Base-by-base conservation (phyloP, 1,140 invertebrate species). In the Drosophila repletoides region DNA sequence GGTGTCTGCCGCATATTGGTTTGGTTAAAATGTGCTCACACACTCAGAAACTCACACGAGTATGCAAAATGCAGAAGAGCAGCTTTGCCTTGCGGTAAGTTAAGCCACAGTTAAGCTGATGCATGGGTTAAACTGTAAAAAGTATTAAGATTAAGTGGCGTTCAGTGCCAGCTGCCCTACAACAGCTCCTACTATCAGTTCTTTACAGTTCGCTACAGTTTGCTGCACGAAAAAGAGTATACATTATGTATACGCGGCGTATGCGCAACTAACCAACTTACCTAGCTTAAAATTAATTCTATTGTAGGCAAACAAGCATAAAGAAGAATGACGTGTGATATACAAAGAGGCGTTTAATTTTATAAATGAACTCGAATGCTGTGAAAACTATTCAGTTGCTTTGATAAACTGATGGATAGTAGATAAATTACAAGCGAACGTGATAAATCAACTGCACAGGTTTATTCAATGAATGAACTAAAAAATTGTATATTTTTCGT, bases 61-160 rank as follows among this genome's bases (percentile, higher is more conserved):
- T 21, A 56, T 55, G 53, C 52, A 41, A 22, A 59, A 51, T 51
- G 31, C 22, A 46, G 10, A 52, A 6, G 33, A 19, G 52, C 43
- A 56, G 77, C 49, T 56, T 69, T 56, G 59, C 59, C 46, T 26
- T 69, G 66, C 59, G 67, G 68, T 72, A 74, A 72, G 52, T 72
- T 84, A 72, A 74, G 80, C 75, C 55, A 49, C 34, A 79, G 71
- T 83, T 83, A 84, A 83, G 79, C 79, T 72, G 74, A 79, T 83
- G 70, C 79, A 83, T 79, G 79, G 80, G 71, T 83, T 83, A 83
- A 83, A 81, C 79, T 76, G 79, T 84, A 68, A 76, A 75, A 83
- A 67, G 79, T 83, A 84, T 83, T 83, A 84, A 83, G 79, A 83
- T 83, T 84, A 83, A 83, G 79, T 83, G 79, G 70, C 70, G 58